Evolutionary conservation across 23 tunicate species (phyloP), one percentile per base, ranked within the genome.

Genomic region (Ascidia mentula): DNA sequence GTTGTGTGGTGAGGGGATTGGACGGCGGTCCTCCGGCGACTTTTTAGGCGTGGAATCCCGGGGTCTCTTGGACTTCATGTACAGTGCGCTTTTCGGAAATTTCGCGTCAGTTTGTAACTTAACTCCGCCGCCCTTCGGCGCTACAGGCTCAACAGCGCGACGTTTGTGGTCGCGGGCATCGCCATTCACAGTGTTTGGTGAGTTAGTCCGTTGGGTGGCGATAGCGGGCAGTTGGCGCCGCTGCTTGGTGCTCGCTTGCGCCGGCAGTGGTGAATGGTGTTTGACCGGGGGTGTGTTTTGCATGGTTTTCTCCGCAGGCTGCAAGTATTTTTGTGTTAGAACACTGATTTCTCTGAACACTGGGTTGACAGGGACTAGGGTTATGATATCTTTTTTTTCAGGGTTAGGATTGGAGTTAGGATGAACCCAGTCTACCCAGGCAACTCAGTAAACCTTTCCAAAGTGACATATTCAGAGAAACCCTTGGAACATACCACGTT

Each of bases 111-210:
- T 53, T 53, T 53, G 22, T 53, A 53, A 53, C 24, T 53, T 53
- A 26, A 53, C 65, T 20, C 28, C 65, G 13, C 65, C 24, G 24
- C 28, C 22, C n/a, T n/a, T n/a, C 28, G 65, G 65, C 13, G 13
- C 65, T 28, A 53, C 13, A 53, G 65, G 65, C 28, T 53, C 13
- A n/a, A n/a, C n/a, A 26, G 13, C 65, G 22, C 65, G 65, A 28
- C 24, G 65, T 9, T 53, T 53, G 65, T 9, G 65, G 24, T 53
- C 65, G 65, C 65, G 65, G 4, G 28, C 65, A 28, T 53, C 65
- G 65, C 65, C 65, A 53, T 53, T 53, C 65, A 53, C 65, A 53
- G 65, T 53, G 65, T 28, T 53, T 3, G 65, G 65, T 53, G 65
- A 53, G 65, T 53, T 53, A 6, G 65, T 53, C 13, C 65, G 12